Base-by-base conservation (phyloP, 53 echinoderm and acorn worm genomes). In the Luidia sarsii region DNA sequence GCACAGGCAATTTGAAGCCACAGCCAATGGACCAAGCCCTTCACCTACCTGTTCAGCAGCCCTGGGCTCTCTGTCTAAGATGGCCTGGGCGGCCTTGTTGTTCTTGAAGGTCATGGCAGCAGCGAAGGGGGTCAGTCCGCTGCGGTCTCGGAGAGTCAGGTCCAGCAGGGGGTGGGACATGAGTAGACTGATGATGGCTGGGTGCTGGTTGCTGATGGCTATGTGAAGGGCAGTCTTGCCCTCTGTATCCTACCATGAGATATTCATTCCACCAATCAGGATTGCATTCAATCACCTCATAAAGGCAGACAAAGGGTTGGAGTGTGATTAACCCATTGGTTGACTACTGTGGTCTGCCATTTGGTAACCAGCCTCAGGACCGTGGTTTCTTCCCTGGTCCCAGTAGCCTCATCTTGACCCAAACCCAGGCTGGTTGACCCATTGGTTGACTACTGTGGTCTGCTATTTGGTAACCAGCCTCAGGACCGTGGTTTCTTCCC, bases 121-220 rank as follows among this genome's bases (percentile, higher is more conserved):
- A 35, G 99, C 99, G 57, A 99, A 99, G 2, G 99, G 99, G 3
- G 99, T 99, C 41, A 94, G 86, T 9, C 94, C 94, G 14, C 83
- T 65, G 39, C 90, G 91, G 82, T 99, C 99, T 70, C 99, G 53
- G 32, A 99, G 64, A 8, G 99, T 99, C 64, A 99, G 73, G 64
- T 99, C 99, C n/a, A 99, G 75, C 46, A 94, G 45, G 2, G 99
- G 99, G 55, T 99, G 99, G 6, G 99, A 94, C 94, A 99, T 94
- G 52, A 99, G 75, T 7, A 99, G 80, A 39, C 85, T 89, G 55
- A 99, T 99, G 77, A 91, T 84, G 34, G 87, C 65, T 15, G 93
- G 89, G 80, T 99, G 99, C 48, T 99, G 99, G 82, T 94, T 94
- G 66, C 64, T 87, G 24, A 99, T 94, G 70, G 94, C 99, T 19